Evolutionary conservation across 2,888 invertebrate genomes (phyloP).

Genomic region (Cactoblastis cactorum): DNA sequence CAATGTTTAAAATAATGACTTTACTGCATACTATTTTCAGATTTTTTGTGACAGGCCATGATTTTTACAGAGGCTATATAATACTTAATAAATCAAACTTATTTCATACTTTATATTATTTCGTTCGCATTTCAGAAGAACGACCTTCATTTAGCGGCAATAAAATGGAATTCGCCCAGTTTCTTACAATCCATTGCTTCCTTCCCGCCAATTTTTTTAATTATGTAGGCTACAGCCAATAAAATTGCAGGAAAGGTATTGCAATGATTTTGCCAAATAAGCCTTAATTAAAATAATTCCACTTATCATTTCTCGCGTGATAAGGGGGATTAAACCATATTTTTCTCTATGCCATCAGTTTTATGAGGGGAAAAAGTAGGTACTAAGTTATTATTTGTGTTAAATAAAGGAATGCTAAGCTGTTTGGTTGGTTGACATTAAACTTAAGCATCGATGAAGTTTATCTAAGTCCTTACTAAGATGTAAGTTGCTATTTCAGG

Average conservation of each 20-base stretch:
- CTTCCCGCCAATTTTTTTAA: conserved; percentile 1
- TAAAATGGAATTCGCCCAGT: background rate
- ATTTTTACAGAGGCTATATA: too few relatives aligned
- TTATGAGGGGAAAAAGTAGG: background rate
- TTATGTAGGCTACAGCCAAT: background rate
- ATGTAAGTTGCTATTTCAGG: too few relatives aligned
- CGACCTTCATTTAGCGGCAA: too few relatives aligned
- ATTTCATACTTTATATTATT: too few relatives aligned
- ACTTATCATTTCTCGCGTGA: too few relatives aligned
- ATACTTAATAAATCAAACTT: too few relatives aligned
- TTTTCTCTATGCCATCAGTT: background rate
- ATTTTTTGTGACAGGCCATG: too few relatives aligned
- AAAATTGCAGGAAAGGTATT: background rate
- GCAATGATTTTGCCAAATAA: background rate
- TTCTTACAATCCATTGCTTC: background rate
- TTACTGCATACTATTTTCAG: too few relatives aligned
- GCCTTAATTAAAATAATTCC: too few relatives aligned
- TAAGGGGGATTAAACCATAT: background rate
- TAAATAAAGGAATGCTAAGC: background rate
- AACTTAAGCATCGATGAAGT: background rate
- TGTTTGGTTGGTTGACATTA: background rate
- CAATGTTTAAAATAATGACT: too few relatives aligned
- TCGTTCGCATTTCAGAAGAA: too few relatives aligned
- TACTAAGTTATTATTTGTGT: background rate
- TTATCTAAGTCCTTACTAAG: too few relatives aligned